These are phyloP conservation scores for Anas flavirostris DNA, from an alignment of 2,797 vertebrate genomes.

Conservation along the genomic window DNA sequence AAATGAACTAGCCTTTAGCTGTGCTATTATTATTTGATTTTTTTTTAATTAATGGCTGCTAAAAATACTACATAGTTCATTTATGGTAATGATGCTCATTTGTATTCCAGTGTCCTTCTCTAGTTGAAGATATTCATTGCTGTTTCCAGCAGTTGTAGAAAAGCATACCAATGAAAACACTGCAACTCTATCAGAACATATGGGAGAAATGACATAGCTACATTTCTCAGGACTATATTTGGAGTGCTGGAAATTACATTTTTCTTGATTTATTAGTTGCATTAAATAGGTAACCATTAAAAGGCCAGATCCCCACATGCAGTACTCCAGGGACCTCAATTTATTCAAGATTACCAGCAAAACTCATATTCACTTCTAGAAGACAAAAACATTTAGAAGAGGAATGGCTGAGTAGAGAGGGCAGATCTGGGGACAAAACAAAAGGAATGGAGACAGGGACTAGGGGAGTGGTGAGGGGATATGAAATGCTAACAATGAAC, in stretches of 20 bases:
- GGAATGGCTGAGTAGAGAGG: background rate
- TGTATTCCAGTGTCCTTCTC: background rate
- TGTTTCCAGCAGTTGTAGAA: background rate
- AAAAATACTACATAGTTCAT: conserved; percentile 9
- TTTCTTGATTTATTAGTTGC: background rate
- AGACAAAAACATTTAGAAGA: background rate
- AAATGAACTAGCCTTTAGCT: conserved; percentile 27
- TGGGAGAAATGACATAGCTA: background rate
- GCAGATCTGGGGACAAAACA: background rate
- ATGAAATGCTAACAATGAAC: background rate
- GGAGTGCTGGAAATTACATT: background rate
- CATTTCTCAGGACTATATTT: background rate
- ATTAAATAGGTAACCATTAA: background rate
- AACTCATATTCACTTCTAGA: background rate
- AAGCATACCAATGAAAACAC: conserved; percentile 11
- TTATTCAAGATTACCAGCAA: background rate
- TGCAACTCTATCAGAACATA: background rate
- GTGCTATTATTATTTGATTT: background rate
- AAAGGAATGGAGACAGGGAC: background rate
- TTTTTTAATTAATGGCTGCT: conserved; percentile 18
- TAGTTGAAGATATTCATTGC: background rate
- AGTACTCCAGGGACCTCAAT: background rate
- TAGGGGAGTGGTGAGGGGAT: background rate
- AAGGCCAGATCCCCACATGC: background rate
- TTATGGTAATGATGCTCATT: conserved; percentile 14